Evolutionary conservation across 2,113 vertebrate species (phyloP), one percentile per base, ranked within the genome.

Genomic region (Mobula hypostoma): DNA sequence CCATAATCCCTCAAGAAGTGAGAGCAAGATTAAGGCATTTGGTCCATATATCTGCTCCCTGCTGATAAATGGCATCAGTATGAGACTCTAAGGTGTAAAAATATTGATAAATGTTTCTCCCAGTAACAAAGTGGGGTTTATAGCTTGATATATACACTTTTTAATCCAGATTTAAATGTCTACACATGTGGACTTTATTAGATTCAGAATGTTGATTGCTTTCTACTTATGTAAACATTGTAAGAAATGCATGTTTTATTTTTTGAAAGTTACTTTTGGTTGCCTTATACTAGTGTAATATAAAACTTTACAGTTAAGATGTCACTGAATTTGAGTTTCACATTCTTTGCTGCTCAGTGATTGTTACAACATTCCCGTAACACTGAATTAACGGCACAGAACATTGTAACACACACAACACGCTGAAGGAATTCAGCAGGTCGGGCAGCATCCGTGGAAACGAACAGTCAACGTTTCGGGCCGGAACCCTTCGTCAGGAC

Each of bases 131-230:
- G 94, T 96, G 95, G 95, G 94, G 95, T 97, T 97, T 96, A 96
- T 98, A 97, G 97, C 97, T 97, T 97, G 96, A 97, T 96, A 96
- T 97, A 97, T 97, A 96, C 97, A 97, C 97, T 97, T 95, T 96
- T 97, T 96, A 97, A 95, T 95, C 94, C 95, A 95, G 96, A 96
- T 74, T 74, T 93, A 93, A 93, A 24, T 76, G 68, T 74, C 68
- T 74, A 76, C 66, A 92, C 94, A 96, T 95, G 95, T 96, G 95
- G 96, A 27, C 96, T 97, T 94, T 95, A 94, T 96, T 96, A 97
- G 97, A 96, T 96, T 97, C 96, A 97, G 97, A 97, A 97, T 97
- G 98, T 98, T 96, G 95, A 96, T 97, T 97, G 96, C 97, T 97
- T 97, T 95, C 7, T 36, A 96, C 96, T 96, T 95, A 95, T 98